Conservation (phyloP, 2,797 vertebrate species). For the Crenuchus spilurus region DNA sequence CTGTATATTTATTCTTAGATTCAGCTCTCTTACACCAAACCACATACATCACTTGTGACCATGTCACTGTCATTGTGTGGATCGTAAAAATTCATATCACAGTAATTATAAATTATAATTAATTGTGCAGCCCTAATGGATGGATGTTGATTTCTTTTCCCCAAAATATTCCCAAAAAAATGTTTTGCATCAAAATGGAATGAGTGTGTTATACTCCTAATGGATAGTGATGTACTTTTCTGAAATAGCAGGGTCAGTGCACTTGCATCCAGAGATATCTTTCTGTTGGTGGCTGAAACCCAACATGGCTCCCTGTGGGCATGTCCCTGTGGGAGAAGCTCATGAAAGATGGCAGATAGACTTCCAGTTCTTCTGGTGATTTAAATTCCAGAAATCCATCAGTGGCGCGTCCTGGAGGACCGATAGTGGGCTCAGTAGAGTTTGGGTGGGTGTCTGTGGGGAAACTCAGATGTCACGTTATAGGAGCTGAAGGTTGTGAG, state of each 20-base stretch:
- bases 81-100: too few relatives aligned
- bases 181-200: too few relatives aligned
- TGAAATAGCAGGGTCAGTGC: background rate
- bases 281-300: background rate
- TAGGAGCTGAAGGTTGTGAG: constrained; percentile 58
- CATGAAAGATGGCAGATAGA: background rate
- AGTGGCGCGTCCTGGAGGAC: background rate
- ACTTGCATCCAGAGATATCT: background rate
- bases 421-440: background rate
- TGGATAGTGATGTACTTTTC: background rate
- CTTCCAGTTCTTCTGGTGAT: background rate
- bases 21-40: too few relatives aligned
- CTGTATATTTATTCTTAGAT: too few relatives aligned
- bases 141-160: too few relatives aligned
- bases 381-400: constrained; percentile 8
- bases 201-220: too few relatives aligned
- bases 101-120: too few relatives aligned
- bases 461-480: constrained; percentile 42
- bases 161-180: too few relatives aligned
- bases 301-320: background rate
- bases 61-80: too few relatives aligned
- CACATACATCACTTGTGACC: too few relatives aligned
- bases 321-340: background rate
- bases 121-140: too few relatives aligned
- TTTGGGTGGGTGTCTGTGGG: constrained; percentile 18